Evolutionary conservation across 1,140 invertebrate genomes (phyloP).

Genomic region (Cyclina sinensis): DNA sequence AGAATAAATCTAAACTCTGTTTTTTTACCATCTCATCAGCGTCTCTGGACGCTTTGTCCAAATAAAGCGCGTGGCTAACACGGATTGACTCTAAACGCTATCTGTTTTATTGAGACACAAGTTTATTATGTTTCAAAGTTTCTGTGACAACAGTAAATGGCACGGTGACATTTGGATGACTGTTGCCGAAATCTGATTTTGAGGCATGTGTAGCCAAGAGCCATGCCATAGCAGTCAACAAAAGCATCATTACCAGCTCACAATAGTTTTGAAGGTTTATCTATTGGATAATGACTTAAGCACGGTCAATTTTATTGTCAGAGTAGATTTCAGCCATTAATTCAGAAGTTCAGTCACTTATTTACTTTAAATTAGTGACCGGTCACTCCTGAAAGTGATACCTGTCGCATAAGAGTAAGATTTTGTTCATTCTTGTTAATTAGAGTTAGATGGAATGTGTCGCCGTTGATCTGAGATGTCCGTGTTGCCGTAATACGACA

Average conservation of each 20-base stretch:
- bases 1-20: conserved; percentile 44
- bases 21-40: conserved; percentile 47
- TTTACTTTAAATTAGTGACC: conserved; percentile 59
- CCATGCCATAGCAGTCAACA: conserved; percentile 29
- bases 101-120: conserved; percentile 24
- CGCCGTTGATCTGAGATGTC: not conserved
- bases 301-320: conserved; percentile 60
- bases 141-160: conserved; percentile 26
- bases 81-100: conserved; percentile 34
- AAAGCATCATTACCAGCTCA: conserved; percentile 38
- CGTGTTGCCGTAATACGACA: not conserved
- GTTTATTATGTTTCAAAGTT: conserved; percentile 35
- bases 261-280: conserved; percentile 38
- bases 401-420: conserved; percentile 26
- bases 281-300: conserved; percentile 61
- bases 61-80: not conserved
- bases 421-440: not conserved
- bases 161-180: conserved; percentile 32
- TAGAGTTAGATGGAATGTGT: conserved; percentile 32
- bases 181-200: conserved; percentile 13
- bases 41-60: conserved; percentile 22
- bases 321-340: conserved; percentile 44
- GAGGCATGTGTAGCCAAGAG: conserved; percentile 17
- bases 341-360: conserved; percentile 26
- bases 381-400: conserved; percentile 46